Percentiles rank a stretch among this genome's conserved stretches.
phyloP scores from a whole-genome alignment of 2,888 invertebrate genomes.

The Anthoptus insignis region DNA sequence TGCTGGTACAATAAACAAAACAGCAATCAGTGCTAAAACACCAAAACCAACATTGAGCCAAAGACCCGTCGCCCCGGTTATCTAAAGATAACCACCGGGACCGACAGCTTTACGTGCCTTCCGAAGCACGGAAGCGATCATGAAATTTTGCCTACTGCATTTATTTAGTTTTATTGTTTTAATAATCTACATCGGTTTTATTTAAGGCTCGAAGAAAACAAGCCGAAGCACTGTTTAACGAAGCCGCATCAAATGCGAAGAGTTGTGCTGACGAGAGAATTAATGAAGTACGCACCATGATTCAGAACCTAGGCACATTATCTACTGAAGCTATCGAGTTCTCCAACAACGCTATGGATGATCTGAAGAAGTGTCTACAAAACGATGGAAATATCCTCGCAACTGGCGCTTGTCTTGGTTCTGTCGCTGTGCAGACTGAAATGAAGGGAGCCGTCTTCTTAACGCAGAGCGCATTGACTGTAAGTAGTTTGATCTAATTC shows the following conservation, averaged over 20 bases:
- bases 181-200: conserved; percentile 18
- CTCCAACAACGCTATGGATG: conserved; percentile 58
- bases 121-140: too few species aligned
- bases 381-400: conserved; percentile 57
- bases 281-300: conserved; percentile 57
- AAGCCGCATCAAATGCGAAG: conserved; percentile 56
- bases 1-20: too few species aligned
- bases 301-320: conserved; percentile 55
- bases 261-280: conserved; percentile 68
- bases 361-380: conserved; percentile 67
- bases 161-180: not conserved
- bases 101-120: too few species aligned
- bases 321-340: conserved; percentile 59
- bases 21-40: too few species aligned
- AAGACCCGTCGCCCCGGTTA: too few species aligned
- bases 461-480: conserved; percentile 65
- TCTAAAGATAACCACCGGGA: too few species aligned
- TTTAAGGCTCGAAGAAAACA: conserved; percentile 62
- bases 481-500: conserved; percentile 50
- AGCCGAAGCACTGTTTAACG: conserved; percentile 62
- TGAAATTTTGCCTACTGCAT: too few species aligned
- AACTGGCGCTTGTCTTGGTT: conserved; percentile 66
- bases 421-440: conserved; percentile 66
- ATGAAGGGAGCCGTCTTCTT: conserved; percentile 60
- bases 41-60: too few species aligned